Conservation (phyloP, 2,888 invertebrate genomes). For the Lepeophtheirus nordmannii region DNA sequence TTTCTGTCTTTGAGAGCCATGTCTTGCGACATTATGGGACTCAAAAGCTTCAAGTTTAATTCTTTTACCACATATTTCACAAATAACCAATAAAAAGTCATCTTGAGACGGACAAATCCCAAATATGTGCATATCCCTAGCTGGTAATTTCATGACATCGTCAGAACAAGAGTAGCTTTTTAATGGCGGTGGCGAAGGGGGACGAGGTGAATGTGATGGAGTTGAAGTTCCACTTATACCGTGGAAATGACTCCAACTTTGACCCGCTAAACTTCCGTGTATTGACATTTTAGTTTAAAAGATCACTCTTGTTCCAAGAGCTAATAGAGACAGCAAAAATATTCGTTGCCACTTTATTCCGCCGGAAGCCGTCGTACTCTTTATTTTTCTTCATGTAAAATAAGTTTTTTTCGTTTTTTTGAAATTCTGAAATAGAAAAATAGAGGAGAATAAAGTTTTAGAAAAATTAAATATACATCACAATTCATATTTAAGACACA, state of each 20-base stretch:
- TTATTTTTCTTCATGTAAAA: too few relatives aligned
- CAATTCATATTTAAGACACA: too few relatives aligned
- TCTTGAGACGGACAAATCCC: constrained; percentile 20
- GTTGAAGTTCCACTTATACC: constrained; percentile 6
- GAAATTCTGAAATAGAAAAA: too few relatives aligned
- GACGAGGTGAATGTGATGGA: constrained; percentile 7
- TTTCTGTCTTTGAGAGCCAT: constrained; percentile 5
- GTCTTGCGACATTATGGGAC: constrained; percentile 5
- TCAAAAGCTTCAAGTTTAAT: constrained; percentile 22
- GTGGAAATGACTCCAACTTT: constrained; percentile 3
- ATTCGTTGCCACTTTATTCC: too few relatives aligned
- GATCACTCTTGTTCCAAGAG: not conserved
- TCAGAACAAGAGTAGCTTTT: not conserved
- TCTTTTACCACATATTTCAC: not conserved
- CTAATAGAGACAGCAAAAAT: too few relatives aligned
- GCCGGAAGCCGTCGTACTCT: too few relatives aligned
- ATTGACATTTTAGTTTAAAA: not conserved
- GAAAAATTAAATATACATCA: too few relatives aligned
- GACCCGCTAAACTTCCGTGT: not conserved
- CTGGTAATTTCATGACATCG: constrained; percentile 24
- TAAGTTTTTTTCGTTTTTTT: too few relatives aligned
- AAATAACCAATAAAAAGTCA: constrained; percentile 16
- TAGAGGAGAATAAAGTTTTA: too few relatives aligned
- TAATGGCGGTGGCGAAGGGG: constrained; percentile 7
- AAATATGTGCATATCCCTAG: constrained; percentile 20